phyloP scores from a whole-genome alignment of 2,113 vertebrate species.

The Amia ocellicauda region DNA sequence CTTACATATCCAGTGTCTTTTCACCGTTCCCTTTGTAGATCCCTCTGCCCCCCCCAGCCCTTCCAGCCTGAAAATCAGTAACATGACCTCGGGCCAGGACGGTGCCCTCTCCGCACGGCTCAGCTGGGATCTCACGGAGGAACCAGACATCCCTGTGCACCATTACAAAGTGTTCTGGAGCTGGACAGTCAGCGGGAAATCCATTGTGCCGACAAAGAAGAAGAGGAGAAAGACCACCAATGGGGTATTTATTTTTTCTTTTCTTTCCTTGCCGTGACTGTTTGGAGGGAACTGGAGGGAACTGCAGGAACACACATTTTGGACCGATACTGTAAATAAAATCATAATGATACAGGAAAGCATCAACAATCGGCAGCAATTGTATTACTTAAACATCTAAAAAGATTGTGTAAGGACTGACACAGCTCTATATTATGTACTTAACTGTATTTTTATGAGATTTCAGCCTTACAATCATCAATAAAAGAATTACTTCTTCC shows the following conservation, averaged over 20 bases:
- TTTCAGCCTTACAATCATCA: no score
- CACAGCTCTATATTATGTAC: no score
- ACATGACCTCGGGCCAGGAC: constrained; percentile 66
- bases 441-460: no score
- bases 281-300: not conserved
- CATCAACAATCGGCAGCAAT: constrained; percentile 27
- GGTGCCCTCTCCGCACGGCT: constrained; percentile 70
- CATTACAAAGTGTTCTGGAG: constrained; percentile 95
- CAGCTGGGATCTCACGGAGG: constrained; percentile 78
- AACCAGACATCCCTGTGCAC: constrained; percentile 85
- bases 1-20: not conserved
- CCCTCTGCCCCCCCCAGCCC: constrained; percentile 81
- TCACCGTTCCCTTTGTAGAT: constrained; percentile 60
- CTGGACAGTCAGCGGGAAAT: constrained; percentile 74
- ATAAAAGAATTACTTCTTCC: no score
- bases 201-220: constrained; percentile 80
- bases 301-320: constrained; percentile 30
- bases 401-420: constrained; percentile 33
- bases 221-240: constrained; percentile 83
- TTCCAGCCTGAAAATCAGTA: constrained; percentile 69
- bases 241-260: constrained; percentile 65
- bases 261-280: constrained; percentile 2
- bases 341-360: constrained; percentile 14
- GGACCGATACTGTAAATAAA: constrained; percentile 25
- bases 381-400: constrained; percentile 28